Evolutionary conservation across 2,888 invertebrate species (phyloP).

Genomic region (Oasisia sp.): DNA sequence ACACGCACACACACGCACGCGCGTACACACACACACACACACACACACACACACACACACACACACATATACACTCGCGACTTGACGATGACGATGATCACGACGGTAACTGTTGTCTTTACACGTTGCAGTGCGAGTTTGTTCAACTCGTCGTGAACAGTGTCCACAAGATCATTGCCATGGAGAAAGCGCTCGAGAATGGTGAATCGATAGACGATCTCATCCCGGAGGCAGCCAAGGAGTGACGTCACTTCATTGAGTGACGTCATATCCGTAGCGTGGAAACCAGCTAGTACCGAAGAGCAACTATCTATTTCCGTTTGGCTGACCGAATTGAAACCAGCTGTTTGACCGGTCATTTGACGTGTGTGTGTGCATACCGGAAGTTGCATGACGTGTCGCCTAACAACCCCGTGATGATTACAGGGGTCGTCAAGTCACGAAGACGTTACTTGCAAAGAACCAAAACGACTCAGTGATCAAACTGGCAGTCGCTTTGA

Average conservation of each 20-base stretch:
- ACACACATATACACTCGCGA: too few relatives aligned
- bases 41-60: too few relatives aligned
- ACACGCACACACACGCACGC: too few relatives aligned
- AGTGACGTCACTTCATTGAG: neutral
- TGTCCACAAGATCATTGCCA: constrained; percentile 36
- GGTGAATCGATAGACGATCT: constrained; percentile 40
- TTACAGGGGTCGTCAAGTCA: neutral
- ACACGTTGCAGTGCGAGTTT: constrained; percentile 37
- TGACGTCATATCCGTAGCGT: neutral
- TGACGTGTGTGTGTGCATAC: neutral
- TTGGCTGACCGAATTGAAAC: neutral
- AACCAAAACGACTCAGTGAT: neutral
- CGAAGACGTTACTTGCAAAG: neutral
- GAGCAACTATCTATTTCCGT: neutral
- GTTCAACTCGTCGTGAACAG: constrained; percentile 41
- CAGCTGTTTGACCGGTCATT: neutral
- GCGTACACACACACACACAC: too few relatives aligned
- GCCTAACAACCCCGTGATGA: neutral
- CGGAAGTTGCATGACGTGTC: neutral
- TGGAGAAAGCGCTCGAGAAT: constrained; percentile 36
- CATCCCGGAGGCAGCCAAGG: constrained; percentile 26
- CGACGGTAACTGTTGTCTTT: too few relatives aligned
- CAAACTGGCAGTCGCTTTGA: neutral
- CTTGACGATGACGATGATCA: too few relatives aligned
- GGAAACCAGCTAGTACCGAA: neutral